These are phyloP conservation scores for Achroia grisella DNA, from an alignment of 1,140 invertebrate species.

Conservation along the genomic window DNA sequence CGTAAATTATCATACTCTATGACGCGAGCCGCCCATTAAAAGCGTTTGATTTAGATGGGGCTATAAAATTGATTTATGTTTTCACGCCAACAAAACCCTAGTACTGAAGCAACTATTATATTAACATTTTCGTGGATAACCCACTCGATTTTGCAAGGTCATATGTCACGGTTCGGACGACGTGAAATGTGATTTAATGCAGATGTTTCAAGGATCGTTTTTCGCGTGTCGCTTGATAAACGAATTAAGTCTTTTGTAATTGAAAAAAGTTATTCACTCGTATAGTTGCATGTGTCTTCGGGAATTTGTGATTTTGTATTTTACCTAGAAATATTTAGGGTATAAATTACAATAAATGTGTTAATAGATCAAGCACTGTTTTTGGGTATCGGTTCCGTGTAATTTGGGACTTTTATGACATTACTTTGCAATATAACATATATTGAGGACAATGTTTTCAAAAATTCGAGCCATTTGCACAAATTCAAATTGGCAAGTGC, in stretches of 20 bases:
- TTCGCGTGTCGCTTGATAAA: constrained; percentile 1
- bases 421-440: constrained; percentile 31
- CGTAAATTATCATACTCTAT: constrained; percentile 75
- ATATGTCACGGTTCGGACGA: constrained; percentile 20
- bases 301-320: constrained; percentile 28
- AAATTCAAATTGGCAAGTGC: no score
- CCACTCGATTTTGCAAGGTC: constrained; percentile 52
- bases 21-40: constrained; percentile 74
- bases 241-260: constrained; percentile 61
- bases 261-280: constrained; percentile 62
- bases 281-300: constrained; percentile 47
- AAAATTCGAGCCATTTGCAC: neutral
- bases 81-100: constrained; percentile 72
- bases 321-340: constrained; percentile 21
- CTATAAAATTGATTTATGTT: constrained; percentile 75
- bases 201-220: constrained; percentile 8
- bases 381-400: constrained; percentile 53
- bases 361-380: constrained; percentile 47
- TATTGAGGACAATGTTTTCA: constrained; percentile 4
- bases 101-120: constrained; percentile 72
- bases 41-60: constrained; percentile 74
- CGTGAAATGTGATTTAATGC: constrained; percentile 17
- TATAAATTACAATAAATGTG: constrained; percentile 16
- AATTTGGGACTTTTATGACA: constrained; percentile 63
- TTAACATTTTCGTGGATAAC: constrained; percentile 73